These are phyloP conservation scores for Atherix ibis DNA, from an alignment of 2,888 invertebrate species.

Conservation along the genomic window DNA sequence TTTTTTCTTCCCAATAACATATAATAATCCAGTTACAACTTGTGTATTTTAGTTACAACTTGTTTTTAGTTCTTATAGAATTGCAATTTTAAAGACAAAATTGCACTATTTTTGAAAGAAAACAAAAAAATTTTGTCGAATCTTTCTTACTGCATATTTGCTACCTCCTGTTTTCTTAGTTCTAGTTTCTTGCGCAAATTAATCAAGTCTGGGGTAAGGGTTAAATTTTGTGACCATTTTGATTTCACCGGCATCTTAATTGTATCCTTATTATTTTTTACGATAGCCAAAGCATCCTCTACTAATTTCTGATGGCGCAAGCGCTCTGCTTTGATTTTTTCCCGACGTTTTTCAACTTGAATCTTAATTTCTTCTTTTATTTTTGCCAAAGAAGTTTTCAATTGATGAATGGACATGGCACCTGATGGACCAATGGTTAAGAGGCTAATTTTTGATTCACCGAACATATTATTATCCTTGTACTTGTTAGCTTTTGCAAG, in stretches of 20 bases:
- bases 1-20: no score
- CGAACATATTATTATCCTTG: not conserved
- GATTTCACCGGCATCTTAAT: not conserved
- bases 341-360: constrained; percentile 1
- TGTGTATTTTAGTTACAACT: no score
- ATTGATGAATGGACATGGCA: constrained; percentile 5
- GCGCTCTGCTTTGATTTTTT: constrained; percentile 7
- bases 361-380: constrained; percentile 3
- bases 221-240: not conserved
- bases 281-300: constrained; percentile 6
- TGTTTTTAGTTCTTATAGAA: no score
- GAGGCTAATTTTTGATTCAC: not conserved
- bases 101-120: no score
- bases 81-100: no score
- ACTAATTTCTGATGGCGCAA: constrained; percentile 6
- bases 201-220: constrained; percentile 8
- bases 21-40: no score
- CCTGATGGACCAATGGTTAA: constrained; percentile 2
- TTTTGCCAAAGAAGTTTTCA: constrained; percentile 4
- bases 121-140: no score
- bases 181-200: constrained; percentile 7
- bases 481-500: not conserved
- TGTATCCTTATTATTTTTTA: constrained; percentile 5
- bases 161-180: constrained; percentile 2
- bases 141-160: no score